Base-by-base conservation (phyloP, 2,113 vertebrate species). In the Garra rufa region DNA sequence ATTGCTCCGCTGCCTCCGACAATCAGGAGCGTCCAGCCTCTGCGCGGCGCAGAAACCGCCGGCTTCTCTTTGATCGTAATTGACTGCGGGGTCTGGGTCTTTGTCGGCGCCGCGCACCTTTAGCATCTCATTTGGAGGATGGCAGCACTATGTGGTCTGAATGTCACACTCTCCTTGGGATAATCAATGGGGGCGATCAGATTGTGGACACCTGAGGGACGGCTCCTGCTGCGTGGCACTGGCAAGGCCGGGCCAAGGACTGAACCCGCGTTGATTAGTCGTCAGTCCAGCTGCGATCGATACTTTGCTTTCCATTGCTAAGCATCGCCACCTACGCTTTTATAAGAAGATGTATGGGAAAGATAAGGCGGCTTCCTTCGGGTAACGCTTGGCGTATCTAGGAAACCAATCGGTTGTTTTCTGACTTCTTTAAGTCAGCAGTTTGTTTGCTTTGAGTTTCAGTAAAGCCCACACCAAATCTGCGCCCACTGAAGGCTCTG, bases 161-260 rank as follows among this genome's bases (percentile, higher is more conserved):
- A 95, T 89, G 93, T 93, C 93, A 92, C 69, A 69, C 88, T 94
- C 90, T 93, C 92, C 93, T 93, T 94, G 92, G 90, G 88, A 79
- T 41, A 85, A 93, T 95, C 93, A 91, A 94, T 94, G 85, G 17
- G 71, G 63, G 81, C 88, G 88, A 94, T 95, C 93, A 90, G 92
- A 94, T 94, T 93, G 92, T 92, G 84, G 91, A 89, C 92, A 91
- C 90, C 90, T 90, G 90, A 90, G 91, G 92, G 91, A 92, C 78
- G 75, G 88, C 89, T 85, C 84, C 15, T 82, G 88, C 81, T 84
- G 70, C 77, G 65, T 67, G 17, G 59, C 21, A 7, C 44, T n/a
- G 61, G 59, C 85, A 61, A 86, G 84, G 87, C 77, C 63, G 4
- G 30, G 24, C 44, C 82, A 81, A 84, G 85, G 85, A 59, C 85